Percentiles rank a stretch among this genome's conserved stretches.
These are phyloP conservation scores for Aspidapion aeneum DNA, from an alignment of 2,888 invertebrate species.

Conservation along the genomic window DNA sequence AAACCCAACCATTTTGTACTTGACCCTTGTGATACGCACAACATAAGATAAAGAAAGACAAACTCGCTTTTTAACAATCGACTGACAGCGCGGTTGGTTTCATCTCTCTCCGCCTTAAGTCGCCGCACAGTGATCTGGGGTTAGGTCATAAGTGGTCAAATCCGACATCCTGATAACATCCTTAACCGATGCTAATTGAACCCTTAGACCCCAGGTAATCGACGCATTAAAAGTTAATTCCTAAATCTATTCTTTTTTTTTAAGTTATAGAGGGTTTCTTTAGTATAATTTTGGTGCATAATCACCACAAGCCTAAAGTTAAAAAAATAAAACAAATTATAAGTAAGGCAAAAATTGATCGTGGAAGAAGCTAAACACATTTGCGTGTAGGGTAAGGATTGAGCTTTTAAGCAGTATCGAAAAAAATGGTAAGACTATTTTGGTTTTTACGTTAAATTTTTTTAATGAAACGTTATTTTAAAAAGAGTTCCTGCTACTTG, in stretches of 20 bases:
- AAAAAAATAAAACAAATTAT: slow-evolving; percentile 8
- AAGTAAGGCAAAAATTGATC: neutral
- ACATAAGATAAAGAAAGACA: no score
- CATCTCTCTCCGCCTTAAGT: no score
- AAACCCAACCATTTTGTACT: no score
- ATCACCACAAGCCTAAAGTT: slow-evolving; percentile 8
- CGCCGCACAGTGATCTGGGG: slow-evolving; percentile 5
- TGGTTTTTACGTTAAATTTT: neutral
- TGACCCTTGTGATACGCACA: no score
- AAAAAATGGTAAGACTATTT: slow-evolving; percentile 6
- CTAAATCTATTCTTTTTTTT: neutral
- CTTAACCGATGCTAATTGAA: slow-evolving; percentile 5
- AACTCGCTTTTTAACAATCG: no score
- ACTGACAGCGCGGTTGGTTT: no score
- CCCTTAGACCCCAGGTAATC: neutral
- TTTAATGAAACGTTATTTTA: neutral
- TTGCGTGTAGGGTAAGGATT: neutral
- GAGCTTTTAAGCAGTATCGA: slow-evolving; percentile 6
- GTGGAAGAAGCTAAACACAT: slow-evolving; percentile 2
- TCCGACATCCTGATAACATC: slow-evolving; percentile 7
- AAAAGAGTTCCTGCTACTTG: neutral
- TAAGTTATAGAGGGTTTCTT: slow-evolving; percentile 7
- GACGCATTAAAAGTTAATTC: slow-evolving; percentile 8
- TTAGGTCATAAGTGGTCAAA: slow-evolving; percentile 1
- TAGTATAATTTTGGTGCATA: slow-evolving; percentile 6